Evolutionary conservation across 2,888 invertebrate genomes (phyloP), one percentile per base, ranked within the genome.

Genomic region (Leucoma salicis): DNA sequence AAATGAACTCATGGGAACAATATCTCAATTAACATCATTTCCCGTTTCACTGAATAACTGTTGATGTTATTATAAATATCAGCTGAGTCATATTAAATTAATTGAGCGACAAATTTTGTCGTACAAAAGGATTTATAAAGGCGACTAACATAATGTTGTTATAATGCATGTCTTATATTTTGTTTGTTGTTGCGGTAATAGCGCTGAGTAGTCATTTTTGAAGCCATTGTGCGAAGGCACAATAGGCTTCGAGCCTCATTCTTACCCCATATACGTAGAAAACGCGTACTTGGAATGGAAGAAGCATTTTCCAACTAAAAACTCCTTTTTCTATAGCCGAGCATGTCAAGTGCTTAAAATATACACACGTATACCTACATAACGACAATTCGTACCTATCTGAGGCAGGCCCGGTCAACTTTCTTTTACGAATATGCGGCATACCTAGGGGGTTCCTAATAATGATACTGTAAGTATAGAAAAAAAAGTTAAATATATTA

Each of bases 101-200:
- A 43, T 46, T 43, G 29, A 46, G 46, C 13, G 46, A 48, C 41
- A 49, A 54, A 59, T 52, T n/a, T n/a, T 52, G 46, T 43, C 12
- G 49, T 48, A 62, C 54, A 63, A 66, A 60, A 57, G 45, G 50
- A 35, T 41, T 48, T 45, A 56, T 58, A 45, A 57, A 46, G 46
- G 39, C 47, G 53, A 57, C 70, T 68, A 67, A 28, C 16, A 16
- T 24, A 18, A 28, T 66, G 67, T n/a, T 49, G 32, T 55, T 39
- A 48, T 62, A 62, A 68, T 73, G 11, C 4, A 68, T 73, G 4
- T 4, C n/a, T 4, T n/a, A 27, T 27, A 70, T 76, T 71, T 74
- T 69, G 61, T 55, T 54, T 49, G 33, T 47, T 38, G 38, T 55
- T 48, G 50, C 41, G 32, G 35, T 57, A 51, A 51, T 57, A 55